These are phyloP conservation scores for Lagopus muta DNA, from an alignment of 2,113 vertebrate species.

Conservation along the genomic window DNA sequence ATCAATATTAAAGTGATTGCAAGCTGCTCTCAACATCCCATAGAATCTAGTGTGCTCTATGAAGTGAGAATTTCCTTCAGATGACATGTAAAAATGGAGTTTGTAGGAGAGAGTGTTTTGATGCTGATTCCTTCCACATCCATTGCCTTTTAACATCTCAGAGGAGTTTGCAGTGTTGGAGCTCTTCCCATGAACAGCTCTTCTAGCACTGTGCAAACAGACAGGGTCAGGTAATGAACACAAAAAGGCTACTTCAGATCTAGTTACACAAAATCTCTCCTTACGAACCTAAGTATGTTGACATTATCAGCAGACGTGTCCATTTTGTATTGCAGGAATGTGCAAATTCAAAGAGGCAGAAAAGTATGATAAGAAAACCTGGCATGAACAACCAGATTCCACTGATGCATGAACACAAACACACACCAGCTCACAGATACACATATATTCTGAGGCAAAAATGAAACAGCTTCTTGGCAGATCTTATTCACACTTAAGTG, in stretches of 20 bases:
- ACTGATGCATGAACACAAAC: slow-evolving; percentile 20
- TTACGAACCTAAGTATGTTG: background rate
- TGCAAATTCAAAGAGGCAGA: slow-evolving; percentile 41
- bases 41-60: background rate
- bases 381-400: slow-evolving; percentile 10
- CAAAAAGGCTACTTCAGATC: background rate
- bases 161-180: background rate
- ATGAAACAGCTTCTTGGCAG: slow-evolving; percentile 43
- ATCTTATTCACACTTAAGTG: slow-evolving; percentile 44
- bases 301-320: slow-evolving; percentile 52
- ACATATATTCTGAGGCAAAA: slow-evolving; percentile 13
- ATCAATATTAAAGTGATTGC: background rate
- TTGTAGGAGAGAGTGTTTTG: background rate
- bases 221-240: background rate
- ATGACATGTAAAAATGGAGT: background rate
- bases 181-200: background rate
- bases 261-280: slow-evolving; percentile 19
- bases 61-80: slow-evolving; percentile 17
- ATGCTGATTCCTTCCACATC: background rate
- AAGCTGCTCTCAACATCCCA: background rate
- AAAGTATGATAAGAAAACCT: slow-evolving; percentile 47
- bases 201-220: background rate
- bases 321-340: slow-evolving; percentile 14
- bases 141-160: background rate
- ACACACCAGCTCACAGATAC: slow-evolving; percentile 29